These are phyloP conservation scores for Characodon lateralis DNA, from an alignment of 2,797 vertebrate genomes.

Conservation along the genomic window DNA sequence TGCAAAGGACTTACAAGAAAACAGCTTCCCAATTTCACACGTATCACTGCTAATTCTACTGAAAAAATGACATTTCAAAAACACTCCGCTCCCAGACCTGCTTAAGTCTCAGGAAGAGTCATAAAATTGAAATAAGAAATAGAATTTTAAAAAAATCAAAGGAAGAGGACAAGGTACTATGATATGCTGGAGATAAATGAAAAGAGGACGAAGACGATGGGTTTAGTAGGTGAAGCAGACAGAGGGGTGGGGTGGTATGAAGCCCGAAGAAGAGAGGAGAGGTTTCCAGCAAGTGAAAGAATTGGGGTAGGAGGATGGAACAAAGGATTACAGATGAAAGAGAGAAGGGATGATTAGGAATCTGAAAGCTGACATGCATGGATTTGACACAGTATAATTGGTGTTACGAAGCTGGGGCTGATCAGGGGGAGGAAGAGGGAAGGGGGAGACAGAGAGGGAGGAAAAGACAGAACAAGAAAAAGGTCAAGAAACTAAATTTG, in stretches of 20 bases:
- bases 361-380: conserved; percentile 76
- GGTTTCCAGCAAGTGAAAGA: conserved; percentile 57
- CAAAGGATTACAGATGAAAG: conserved; percentile 78
- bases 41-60: conserved; percentile 7
- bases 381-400: conserved; percentile 78
- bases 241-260: conserved; percentile 49
- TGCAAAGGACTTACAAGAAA: not conserved
- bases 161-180: conserved; percentile 26
- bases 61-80: conserved; percentile 22
- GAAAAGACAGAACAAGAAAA: conserved; percentile 12
- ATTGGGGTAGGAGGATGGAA: conserved; percentile 53
- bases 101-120: not conserved
- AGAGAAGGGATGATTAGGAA: conserved; percentile 76
- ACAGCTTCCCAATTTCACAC: conserved; percentile 1
- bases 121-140: conserved; percentile 32
- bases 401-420: conserved; percentile 62
- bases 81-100: conserved; percentile 1
- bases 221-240: conserved; percentile 37
- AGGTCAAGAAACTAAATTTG: conserved; percentile 47
- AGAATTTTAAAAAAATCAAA: conserved; percentile 17
- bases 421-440: conserved; percentile 43
- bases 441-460: conserved; percentile 8
- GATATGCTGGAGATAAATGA: conserved; percentile 46
- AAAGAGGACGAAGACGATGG: conserved; percentile 52
- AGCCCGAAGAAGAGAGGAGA: conserved; percentile 61